Conservation (phyloP, 2,797 vertebrate genomes). For the Lithobates pipiens region DNA sequence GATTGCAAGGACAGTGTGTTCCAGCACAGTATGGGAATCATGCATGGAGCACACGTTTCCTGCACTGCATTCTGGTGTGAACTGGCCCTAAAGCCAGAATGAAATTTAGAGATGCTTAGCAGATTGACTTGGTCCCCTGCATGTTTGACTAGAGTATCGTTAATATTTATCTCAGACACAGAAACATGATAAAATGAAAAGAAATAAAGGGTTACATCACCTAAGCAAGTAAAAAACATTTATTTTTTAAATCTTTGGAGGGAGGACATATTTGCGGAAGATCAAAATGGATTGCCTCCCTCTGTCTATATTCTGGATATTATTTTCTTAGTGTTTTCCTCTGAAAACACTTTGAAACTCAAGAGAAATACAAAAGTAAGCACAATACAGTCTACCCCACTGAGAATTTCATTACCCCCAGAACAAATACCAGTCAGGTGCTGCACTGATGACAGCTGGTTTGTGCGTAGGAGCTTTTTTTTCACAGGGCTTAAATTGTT, state of each 20-base stretch:
- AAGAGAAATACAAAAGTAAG: constrained; percentile 48
- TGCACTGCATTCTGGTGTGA: too few relatives aligned
- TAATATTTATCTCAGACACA: neutral
- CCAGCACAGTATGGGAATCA: too few relatives aligned
- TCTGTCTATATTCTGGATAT: neutral
- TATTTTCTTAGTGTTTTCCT: constrained; percentile 7
- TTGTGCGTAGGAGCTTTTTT: constrained; percentile 47
- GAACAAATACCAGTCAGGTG: constrained; percentile 57
- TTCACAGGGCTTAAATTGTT: constrained; percentile 45
- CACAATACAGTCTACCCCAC: constrained; percentile 47
- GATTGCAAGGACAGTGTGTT: too few relatives aligned
- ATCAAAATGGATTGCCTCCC: neutral
- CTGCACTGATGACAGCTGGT: constrained; percentile 49
- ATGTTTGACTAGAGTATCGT: neutral
- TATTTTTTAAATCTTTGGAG: neutral
- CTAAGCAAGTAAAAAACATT: neutral
- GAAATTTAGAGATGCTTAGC: too few relatives aligned
- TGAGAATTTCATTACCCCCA: constrained; percentile 55
- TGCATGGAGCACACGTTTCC: too few relatives aligned
- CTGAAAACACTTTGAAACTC: constrained; percentile 21
- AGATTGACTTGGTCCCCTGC: too few relatives aligned
- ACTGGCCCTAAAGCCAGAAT: too few relatives aligned
- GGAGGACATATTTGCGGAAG: neutral
- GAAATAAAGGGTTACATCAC: neutral
- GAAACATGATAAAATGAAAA: neutral